Percentiles rank a stretch among this genome's conserved stretches.
Evolutionary conservation across 2,113 vertebrate species (phyloP).

Genomic region (Callipepla californica): DNA sequence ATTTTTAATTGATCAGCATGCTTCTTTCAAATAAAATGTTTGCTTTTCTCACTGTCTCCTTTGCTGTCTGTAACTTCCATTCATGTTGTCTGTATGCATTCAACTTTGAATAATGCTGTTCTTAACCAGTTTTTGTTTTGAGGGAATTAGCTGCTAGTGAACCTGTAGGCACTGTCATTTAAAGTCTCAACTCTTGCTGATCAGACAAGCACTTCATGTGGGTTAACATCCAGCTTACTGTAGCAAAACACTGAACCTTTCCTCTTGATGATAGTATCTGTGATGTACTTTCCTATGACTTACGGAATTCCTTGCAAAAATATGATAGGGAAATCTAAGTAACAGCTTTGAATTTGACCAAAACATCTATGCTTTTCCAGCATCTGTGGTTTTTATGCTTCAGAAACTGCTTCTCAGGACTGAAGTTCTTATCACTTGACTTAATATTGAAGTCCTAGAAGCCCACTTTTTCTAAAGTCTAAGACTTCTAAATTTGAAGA

Average conservation of each 20-base stretch:
- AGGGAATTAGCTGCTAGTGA: not conserved
- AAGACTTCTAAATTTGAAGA: not conserved
- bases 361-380: not conserved
- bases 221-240: not conserved
- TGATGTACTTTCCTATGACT: not conserved
- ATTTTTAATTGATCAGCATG: not conserved
- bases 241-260: not conserved
- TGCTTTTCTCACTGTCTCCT: not conserved
- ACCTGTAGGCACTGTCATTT: not conserved
- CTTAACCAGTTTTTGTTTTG: not conserved
- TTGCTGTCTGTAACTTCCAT: not conserved
- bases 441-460: not conserved
- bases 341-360: not conserved
- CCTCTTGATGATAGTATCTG: not conserved
- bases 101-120: fast-evolving
- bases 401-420: not conserved
- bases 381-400: not conserved
- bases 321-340: not conserved
- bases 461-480: not conserved
- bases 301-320: not conserved
- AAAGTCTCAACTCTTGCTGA: not conserved
- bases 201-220: not conserved
- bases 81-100: not conserved
- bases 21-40: not conserved
- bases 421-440: not conserved